These are phyloP conservation scores for Coenonympha glycerion DNA, from an alignment of 2,888 invertebrate species.

Conservation along the genomic window DNA sequence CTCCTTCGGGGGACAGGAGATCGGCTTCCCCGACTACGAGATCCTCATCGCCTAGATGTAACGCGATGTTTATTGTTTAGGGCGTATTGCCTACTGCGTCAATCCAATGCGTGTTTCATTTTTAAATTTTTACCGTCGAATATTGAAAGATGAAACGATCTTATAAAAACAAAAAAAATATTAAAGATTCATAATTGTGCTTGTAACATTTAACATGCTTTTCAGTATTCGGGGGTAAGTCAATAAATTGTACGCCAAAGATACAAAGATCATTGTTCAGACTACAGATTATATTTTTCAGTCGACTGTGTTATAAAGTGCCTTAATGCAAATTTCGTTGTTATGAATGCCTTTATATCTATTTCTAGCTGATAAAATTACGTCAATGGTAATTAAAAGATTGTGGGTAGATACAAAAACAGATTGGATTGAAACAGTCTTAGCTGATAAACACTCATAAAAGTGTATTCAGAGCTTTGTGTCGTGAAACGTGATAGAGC, in stretches of 20 bases:
- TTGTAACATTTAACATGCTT: too few species aligned
- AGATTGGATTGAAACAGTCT: constrained; percentile 2
- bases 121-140: too few species aligned
- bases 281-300: too few species aligned
- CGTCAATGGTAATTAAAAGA: not conserved
- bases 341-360: too few species aligned
- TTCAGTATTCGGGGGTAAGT: too few species aligned
- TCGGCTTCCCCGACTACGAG: constrained; percentile 88
- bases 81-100: constrained; percentile 3
- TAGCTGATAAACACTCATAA: not conserved
- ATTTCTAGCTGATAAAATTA: too few species aligned
- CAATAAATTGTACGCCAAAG: not conserved
- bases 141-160: too few species aligned
- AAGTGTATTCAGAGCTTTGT: constrained; percentile 1
- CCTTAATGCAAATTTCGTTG: too few species aligned
- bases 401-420: not conserved
- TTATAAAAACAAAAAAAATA: too few species aligned
- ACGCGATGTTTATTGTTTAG: constrained; percentile 10
- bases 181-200: too few species aligned
- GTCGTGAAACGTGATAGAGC: constrained; percentile 6
- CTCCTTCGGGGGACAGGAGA: constrained; percentile 86
- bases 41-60: constrained; percentile 74
- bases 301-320: not conserved
- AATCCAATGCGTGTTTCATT: constrained; percentile 13
- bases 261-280: too few species aligned